Base-by-base conservation (phyloP, 2,888 invertebrate species). In the Andrena trimmerana region DNA sequence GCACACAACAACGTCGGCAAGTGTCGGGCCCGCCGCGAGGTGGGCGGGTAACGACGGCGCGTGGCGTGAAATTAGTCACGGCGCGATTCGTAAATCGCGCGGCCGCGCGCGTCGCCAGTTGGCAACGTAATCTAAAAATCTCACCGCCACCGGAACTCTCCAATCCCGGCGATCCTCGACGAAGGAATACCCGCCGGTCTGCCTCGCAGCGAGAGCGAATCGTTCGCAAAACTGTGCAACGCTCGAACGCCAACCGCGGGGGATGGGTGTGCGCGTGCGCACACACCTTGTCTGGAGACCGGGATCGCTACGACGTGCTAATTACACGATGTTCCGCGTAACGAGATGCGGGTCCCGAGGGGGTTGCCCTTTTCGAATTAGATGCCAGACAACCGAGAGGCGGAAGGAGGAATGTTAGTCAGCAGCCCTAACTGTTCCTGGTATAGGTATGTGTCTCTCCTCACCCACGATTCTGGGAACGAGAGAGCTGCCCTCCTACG, bases 321-420 rank as follows among this genome's bases (percentile, higher is more conserved):
- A 93, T 93, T 93, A 93, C 92, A 92, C 91, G 92, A 92, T 91
- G 89, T 87, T 92, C 90, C 87, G 90, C 90, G 92, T 92, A 93
- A 93, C 92, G 90, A 92, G 92, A 93, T 93, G 91, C 92, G 92
- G 93, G 92, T 91, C 90, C 88, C 79, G 78, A 86, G 85, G 82
- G 88, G 87, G 86, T 85, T 86, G 87, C 84, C 85, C 88, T 88
- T 85, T 88, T 82, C 86, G 87, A 86, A 88, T 88, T 86, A 86
- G 90, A 88, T 87, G 87, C 85, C 85, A 78, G 84, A 83, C 75
- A 81, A 69, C 72, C 81, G 83, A 78, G 78, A 74, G 83, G 79
- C 81, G 85, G 84, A 85, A 87, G 85, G 69, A 81, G 87, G 77
- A 85, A 81, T 83, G 70, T 75, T 82, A 84, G 85, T 87, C 79